Percentiles rank a stretch among this genome's conserved stretches.
phyloP scores from a whole-genome alignment of 2,797 vertebrate genomes.

The Pangasius larnaudii region DNA sequence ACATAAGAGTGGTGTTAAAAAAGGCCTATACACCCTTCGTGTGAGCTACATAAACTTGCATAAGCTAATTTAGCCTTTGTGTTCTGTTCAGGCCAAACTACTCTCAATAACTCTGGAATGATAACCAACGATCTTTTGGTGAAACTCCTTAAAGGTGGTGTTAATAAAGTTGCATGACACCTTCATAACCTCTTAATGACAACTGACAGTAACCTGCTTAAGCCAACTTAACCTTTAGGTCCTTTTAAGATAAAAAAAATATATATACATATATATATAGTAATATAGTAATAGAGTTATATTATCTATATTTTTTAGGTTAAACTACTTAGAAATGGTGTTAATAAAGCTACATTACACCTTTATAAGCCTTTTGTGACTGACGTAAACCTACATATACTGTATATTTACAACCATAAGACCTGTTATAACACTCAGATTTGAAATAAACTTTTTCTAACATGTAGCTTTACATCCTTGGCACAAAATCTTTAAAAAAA shows the following conservation, averaged over 20 bases:
- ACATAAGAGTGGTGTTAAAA: too few species aligned
- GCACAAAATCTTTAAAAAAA: background rate
- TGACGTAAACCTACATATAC: background rate
- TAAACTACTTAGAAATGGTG: background rate
- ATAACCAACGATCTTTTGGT: background rate
- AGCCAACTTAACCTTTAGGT: background rate
- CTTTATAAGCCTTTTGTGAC: background rate
- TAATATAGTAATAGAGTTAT: background rate
- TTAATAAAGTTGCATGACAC: background rate
- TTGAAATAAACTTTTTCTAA: background rate
- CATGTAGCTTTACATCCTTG: background rate
- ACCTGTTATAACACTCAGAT: background rate
- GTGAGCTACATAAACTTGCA: too few species aligned
- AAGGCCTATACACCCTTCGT: too few species aligned
- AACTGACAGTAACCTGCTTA: background rate
- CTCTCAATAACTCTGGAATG: background rate
- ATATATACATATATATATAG: too few species aligned
- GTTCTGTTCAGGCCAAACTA: background rate
- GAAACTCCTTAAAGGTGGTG: too few species aligned
- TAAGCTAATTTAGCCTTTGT: background rate
- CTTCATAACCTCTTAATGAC: background rate
- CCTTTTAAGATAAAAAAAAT: background rate
- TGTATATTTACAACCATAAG: background rate
- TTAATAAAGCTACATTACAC: background rate
- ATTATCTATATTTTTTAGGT: background rate